phyloP scores from a whole-genome alignment of 2,888 invertebrate species.

The Idaea dimidiata region DNA sequence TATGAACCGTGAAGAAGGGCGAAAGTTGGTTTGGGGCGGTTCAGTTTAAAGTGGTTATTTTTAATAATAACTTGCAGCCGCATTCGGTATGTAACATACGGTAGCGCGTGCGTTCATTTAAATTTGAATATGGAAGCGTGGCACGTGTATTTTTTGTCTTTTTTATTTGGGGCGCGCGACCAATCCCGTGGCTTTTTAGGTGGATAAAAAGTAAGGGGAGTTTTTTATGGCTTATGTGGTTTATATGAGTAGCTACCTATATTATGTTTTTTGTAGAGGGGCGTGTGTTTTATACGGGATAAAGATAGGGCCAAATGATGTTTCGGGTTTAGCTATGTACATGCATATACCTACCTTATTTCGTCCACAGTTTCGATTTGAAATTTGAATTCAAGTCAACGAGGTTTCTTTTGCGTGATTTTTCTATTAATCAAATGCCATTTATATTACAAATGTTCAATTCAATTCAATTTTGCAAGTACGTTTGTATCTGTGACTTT shows the following conservation, averaged over 20 bases:
- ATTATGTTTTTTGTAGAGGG: slow-evolving; percentile 53
- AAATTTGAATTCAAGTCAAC: not conserved
- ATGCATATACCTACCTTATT: not conserved
- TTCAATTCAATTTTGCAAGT: too few relatives aligned
- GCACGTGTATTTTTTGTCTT: slow-evolving; percentile 69
- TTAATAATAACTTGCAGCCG: slow-evolving; percentile 73
- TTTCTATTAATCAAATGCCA: too few relatives aligned
- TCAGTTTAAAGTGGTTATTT: slow-evolving; percentile 55
- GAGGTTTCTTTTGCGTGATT: not conserved
- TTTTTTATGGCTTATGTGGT: slow-evolving; percentile 54
- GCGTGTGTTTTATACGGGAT: slow-evolving; percentile 31
- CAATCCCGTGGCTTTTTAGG: slow-evolving; percentile 60
- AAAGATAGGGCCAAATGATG: not conserved
- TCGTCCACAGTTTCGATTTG: not conserved
- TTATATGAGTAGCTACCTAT: slow-evolving; percentile 27
- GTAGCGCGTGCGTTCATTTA: slow-evolving; percentile 69
- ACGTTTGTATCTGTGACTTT: too few relatives aligned
- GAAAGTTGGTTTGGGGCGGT: slow-evolving; percentile 17
- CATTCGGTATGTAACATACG: slow-evolving; percentile 57
- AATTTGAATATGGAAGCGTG: slow-evolving; percentile 69
- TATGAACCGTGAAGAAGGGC: slow-evolving; percentile 22
- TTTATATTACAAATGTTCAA: too few relatives aligned
- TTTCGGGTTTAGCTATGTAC: not conserved
- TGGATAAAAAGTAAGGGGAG: slow-evolving; percentile 64
- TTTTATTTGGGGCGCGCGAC: slow-evolving; percentile 65